A percentile compares a stretch with the other conserved stretches of the same genome.
phyloP scores from a whole-genome alignment of 2,888 invertebrate genomes.

The Morpho achilles region DNA sequence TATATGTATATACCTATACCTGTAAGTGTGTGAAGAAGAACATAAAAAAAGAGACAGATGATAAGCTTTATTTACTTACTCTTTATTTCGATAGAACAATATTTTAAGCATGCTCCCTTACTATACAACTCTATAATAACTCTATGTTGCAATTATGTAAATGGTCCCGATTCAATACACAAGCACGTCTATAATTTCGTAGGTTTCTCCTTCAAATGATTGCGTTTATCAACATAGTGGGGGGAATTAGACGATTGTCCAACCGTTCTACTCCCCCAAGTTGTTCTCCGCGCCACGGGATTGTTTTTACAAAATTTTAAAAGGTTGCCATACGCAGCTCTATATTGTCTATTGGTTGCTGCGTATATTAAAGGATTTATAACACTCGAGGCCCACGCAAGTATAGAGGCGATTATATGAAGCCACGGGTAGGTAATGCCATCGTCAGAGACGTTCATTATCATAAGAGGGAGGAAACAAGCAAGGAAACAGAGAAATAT shows the following conservation, averaged over 20 bases:
- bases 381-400: conserved; percentile 94
- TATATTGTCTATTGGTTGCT: conserved; percentile 91
- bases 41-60: too few relatives aligned
- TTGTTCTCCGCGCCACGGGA: conserved; percentile 55
- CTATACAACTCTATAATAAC: too few relatives aligned
- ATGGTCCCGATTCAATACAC: not conserved
- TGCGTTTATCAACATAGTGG: conserved; percentile 60
- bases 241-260: conserved; percentile 72
- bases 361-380: conserved; percentile 95
- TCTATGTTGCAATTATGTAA: not conserved
- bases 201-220: conserved; percentile 55
- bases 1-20: too few relatives aligned
- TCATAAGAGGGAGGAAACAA: conserved; percentile 92
- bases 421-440: conserved; percentile 84
- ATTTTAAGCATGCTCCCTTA: too few relatives aligned
- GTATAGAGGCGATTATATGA: conserved; percentile 90
- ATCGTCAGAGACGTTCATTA: conserved; percentile 93
- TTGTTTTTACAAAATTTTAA: conserved; percentile 65
- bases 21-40: too few relatives aligned
- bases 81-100: not conserved
- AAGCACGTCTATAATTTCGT: conserved; percentile 56
- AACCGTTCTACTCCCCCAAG: conserved; percentile 69
- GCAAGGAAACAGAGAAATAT: conserved; percentile 92
- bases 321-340: conserved; percentile 79
- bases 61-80: too few relatives aligned